Evolutionary conservation across 2,888 invertebrate species (phyloP).

Genomic region (Philereme transversata): DNA sequence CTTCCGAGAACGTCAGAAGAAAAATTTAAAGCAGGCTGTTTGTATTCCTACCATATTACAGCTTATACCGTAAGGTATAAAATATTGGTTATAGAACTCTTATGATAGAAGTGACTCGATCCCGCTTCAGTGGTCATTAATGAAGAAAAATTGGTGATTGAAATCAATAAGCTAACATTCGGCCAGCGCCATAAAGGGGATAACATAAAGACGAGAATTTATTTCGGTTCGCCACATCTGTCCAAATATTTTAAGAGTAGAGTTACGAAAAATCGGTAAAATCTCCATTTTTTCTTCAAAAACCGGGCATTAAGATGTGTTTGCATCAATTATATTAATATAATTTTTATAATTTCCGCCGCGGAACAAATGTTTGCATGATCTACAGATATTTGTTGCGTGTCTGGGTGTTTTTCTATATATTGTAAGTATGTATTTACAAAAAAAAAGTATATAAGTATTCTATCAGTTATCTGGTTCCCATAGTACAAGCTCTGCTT

Average conservation of each 20-base stretch:
- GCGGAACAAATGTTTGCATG: too few species aligned
- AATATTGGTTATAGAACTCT: conserved; percentile 48
- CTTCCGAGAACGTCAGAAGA: conserved; percentile 52
- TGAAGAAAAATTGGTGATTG: conserved; percentile 58
- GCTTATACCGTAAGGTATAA: conserved; percentile 37
- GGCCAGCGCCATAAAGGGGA: conserved; percentile 51
- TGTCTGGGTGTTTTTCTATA: too few species aligned
- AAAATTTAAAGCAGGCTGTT: conserved; percentile 52
- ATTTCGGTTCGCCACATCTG: conserved; percentile 56
- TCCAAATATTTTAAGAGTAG: conserved; percentile 47
- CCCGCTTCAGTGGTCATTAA: conserved; percentile 51
- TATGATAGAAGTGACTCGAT: conserved; percentile 42
- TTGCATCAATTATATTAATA: too few species aligned
- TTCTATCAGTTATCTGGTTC: too few species aligned
- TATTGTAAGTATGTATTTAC: too few species aligned
- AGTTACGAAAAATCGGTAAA: neutral
- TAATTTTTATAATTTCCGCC: too few species aligned
- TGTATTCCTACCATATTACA: conserved; percentile 42
- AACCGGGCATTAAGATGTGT: neutral
- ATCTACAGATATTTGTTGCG: too few species aligned
- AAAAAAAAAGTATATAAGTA: too few species aligned
- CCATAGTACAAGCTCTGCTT: too few species aligned
- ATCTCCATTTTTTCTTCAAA: neutral
- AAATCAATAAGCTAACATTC: conserved; percentile 60
- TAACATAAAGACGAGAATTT: conserved; percentile 60